Evolutionary conservation across 2,797 vertebrate species (phyloP), one percentile per base, ranked within the genome.

Genomic region (Bradypus variegatus): DNA sequence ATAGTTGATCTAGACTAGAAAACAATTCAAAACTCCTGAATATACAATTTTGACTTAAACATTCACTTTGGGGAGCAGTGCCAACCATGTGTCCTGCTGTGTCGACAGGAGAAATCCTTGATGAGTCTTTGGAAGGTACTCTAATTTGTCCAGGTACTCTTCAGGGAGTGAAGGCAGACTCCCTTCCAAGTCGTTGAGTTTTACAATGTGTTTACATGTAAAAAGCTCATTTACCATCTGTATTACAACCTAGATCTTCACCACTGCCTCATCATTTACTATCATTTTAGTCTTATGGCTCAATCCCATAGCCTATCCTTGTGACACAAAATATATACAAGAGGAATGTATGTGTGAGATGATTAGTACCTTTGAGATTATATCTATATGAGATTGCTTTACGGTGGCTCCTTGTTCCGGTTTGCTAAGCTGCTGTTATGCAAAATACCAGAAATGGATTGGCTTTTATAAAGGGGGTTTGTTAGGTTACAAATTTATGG

Each of bases 161-260:
- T 81, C 36, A 11, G 27, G 72, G 31, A 67, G 41, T 69, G 84
- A 94, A 85, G 62, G 73, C 38, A 62, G 29, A 75, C 82, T 92
- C 84, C 76, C 91, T 94, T 94, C 90, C 86, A 90, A 80, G 90
- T 36, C 1, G 0, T 45, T 80, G 85, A 72, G 82, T 78, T 88
- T 91, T 79, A 11, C 36, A 67, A 31, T 84, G 67, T 89, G 76
- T 91, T 91, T 91, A 79, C 73, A 60, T 73, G 60, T 85, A 72
- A 75, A 87, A 91, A 94, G 48, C 79, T 90, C 62, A n/a, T 75
- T 90, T 64, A 45, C 86, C 65, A 36, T 91, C 84, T 85, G 91
- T 31, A 81, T 92, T 67, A 62, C 76, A 77, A 81, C 29, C 50
- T 75, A n/a, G 41, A 48, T 76, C 78, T 92, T 93, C 27, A 69